Conservation (phyloP, 2,113 vertebrate genomes). For the Sisor rabdophorus region DNA sequence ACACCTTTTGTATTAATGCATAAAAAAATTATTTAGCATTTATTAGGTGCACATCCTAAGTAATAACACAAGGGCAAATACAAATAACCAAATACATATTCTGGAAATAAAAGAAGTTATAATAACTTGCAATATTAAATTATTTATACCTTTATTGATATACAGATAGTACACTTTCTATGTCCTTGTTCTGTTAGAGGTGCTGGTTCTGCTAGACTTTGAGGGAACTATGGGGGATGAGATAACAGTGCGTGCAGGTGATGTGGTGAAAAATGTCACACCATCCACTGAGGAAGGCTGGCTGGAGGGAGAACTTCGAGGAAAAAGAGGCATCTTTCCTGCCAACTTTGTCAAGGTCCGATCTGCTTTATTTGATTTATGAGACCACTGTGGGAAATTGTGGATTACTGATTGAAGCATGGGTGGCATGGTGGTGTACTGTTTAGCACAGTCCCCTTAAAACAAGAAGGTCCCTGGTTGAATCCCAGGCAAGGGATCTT, state of each 20-base stretch:
- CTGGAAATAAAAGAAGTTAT: background rate
- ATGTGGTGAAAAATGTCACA: constrained; percentile 74
- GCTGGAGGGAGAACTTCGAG: constrained; percentile 73
- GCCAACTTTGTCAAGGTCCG: constrained; percentile 72
- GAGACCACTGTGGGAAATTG: no score
- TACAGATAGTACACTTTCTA: background rate
- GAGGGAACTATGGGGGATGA: constrained; percentile 68
- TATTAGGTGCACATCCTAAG: no score
- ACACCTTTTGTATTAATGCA: background rate
- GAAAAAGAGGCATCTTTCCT: constrained; percentile 75
- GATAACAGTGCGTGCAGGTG: constrained; percentile 66
- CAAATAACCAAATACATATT: background rate
- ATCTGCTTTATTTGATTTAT: background rate
- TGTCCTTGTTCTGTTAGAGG: constrained; percentile 60
- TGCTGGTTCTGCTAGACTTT: constrained; percentile 76
- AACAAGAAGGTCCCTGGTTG: no score
- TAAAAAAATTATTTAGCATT: background rate
- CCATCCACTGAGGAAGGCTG: constrained; percentile 69
- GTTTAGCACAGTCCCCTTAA: no score
- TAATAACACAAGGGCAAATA: background rate
- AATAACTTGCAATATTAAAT: background rate
- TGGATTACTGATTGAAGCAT: no score
- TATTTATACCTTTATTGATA: background rate
- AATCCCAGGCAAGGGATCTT: no score
- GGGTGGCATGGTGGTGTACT: no score